Evolutionary conservation across 2,888 invertebrate genomes (phyloP).

Genomic region (Hydroisotoma schaefferi): DNA sequence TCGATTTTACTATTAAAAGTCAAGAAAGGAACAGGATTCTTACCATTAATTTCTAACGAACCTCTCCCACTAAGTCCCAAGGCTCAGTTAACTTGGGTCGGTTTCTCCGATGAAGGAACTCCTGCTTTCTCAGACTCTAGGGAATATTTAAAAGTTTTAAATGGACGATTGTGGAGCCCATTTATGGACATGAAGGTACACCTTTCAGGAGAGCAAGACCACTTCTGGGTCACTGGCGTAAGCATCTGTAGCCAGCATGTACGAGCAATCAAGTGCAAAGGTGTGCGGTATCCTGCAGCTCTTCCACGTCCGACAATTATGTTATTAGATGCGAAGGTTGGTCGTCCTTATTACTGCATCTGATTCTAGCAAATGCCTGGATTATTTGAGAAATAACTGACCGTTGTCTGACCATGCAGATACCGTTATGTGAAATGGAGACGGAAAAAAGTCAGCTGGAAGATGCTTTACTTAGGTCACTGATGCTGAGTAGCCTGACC

Average conservation of each 20-base stretch:
- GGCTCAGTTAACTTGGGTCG: constrained; percentile 70
- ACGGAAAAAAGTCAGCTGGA: constrained; percentile 79
- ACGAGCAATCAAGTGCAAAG: constrained; percentile 81
- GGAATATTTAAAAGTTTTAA: constrained; percentile 69
- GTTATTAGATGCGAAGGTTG: constrained; percentile 42
- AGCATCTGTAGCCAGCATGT: constrained; percentile 74
- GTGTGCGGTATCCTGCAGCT: constrained; percentile 80
- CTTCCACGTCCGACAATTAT: constrained; percentile 76
- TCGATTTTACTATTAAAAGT: constrained; percentile 39
- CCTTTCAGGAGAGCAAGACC: constrained; percentile 56
- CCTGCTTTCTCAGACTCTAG: constrained; percentile 72
- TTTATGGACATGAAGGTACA: constrained; percentile 70
- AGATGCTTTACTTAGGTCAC: constrained; percentile 51
- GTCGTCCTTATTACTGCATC: background rate
- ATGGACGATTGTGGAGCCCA: constrained; percentile 74
- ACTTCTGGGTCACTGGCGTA: constrained; percentile 60
- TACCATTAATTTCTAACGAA: constrained; percentile 64
- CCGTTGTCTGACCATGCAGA: constrained; percentile 43
- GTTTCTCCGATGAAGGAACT: constrained; percentile 75
- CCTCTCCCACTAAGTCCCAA: constrained; percentile 65
- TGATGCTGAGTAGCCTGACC: constrained; percentile 31
- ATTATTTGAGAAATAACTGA: background rate
- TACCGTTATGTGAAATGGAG: constrained; percentile 72
- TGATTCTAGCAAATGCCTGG: too few species aligned
- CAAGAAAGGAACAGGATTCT: constrained; percentile 43